These are phyloP conservation scores for Chironomus striatipennis DNA, from an alignment of 1,140 invertebrate species.

Conservation along the genomic window DNA sequence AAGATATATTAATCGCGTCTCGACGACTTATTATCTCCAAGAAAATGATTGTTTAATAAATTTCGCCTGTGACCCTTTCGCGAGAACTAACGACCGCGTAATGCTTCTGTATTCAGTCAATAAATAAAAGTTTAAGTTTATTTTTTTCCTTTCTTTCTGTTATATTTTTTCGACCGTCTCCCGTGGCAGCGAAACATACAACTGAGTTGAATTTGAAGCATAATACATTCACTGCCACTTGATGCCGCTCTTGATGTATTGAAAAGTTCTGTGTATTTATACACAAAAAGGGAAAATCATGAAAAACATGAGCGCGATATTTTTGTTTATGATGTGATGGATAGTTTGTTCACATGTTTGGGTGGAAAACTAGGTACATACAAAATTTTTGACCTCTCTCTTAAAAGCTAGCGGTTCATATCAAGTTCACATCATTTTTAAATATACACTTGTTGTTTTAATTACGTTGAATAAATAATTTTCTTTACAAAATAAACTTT, in stretches of 20 bases:
- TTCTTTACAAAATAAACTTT: not conserved
- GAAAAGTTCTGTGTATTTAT: not conserved
- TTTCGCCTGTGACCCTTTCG: not conserved
- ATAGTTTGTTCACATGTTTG: not conserved
- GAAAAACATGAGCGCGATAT: not conserved
- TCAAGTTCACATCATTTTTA: constrained; percentile 7
- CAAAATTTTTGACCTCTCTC: not conserved
- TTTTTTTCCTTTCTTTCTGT: not conserved
- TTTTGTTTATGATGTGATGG: not conserved
- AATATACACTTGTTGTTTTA: not conserved
- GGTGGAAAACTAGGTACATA: too few relatives aligned
- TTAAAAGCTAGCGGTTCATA: not conserved
- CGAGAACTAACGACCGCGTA: not conserved
- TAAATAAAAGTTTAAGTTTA: too few relatives aligned
- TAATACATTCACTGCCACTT: not conserved
- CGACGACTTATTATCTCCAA: not conserved
- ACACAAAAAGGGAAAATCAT: not conserved
- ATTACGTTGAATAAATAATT: not conserved
- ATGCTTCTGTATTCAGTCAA: not conserved
- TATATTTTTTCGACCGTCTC: constrained; percentile 16
- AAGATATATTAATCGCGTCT: too few relatives aligned
- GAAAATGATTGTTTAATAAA: not conserved
- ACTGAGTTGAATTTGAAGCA: not conserved
- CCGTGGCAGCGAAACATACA: constrained; percentile 18
- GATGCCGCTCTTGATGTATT: not conserved